Evolutionary conservation across 1,140 invertebrate genomes (phyloP), one percentile per base, ranked within the genome.

Genomic region (Monochamus saltuarius): DNA sequence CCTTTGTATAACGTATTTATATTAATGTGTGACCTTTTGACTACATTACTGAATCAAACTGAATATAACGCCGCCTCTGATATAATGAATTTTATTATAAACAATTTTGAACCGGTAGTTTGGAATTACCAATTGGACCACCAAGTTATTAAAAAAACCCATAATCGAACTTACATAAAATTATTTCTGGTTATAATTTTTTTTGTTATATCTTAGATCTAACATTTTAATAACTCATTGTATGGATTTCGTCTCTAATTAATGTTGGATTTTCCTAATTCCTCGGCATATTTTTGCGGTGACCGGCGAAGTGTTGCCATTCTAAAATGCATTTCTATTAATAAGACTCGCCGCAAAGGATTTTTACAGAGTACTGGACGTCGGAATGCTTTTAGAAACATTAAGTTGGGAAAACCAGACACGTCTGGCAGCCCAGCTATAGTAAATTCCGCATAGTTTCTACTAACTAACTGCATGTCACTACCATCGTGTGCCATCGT

Each of bases 371-470:
- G 55, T 63, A 56, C 53, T 53, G 45, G 46, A 52, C 56, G 40
- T 29, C 43, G 55, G 59, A 57, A 64, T 52, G 59, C 54, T 42
- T 52, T 16, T 52, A 52, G 52, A 63, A 49, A 50, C 50, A 43
- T 58, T 64, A 50, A 13, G 40, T 57, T 53, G 67, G 67, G 58
- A 69, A 69, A 69, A 66, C 66, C 66, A 64, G 66, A 67, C 67
- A 14, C 35, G 66, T 66, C 66, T 66, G 61, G 61, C 57, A 37
- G 37, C 42, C 22, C 55, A 46, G 45, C 56, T 43, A 17, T 22
- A 22, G 16, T 10, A 45, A 69, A 69, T 69, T 69, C 67, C 67
- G 67, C 67, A 69, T 69, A 63, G 61, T 64, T 69, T 59, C 45
- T 22, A n/a, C n/a, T n/a, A n/a, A n/a, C n/a, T n/a, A 13, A 36